Base-by-base conservation (phyloP, 2,113 vertebrate genomes). In the Phalacrocorax carbo region DNA sequence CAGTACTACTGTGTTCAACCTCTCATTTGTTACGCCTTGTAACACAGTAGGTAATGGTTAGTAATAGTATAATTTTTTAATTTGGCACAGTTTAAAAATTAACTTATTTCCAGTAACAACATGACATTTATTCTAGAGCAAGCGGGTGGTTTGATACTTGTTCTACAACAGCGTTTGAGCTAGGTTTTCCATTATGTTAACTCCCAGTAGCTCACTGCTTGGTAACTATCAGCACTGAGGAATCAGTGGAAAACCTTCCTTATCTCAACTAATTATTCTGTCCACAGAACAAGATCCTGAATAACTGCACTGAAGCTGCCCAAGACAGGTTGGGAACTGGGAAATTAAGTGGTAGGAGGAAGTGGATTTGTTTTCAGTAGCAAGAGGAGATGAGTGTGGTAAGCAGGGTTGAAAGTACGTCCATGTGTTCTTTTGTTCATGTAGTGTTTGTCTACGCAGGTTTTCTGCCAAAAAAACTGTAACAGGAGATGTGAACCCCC, bases 251-350 rank as follows among this genome's bases (percentile, higher is more conserved):
- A 75, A 90, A 60, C 49, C 68, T 38, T 60, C 61, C 83, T 96
- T 93, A 79, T 72, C 78, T 97, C 84, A 61, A 57, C 34, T 80
- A 61, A 86, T 86, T 90, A 78, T 93, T 93, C 72, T 94, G 60
- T 92, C 85, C 78, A 83, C 66, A 93, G 87, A 96, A 62, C 93
- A 90, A 93, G 93, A 91, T 92, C 93, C 88, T 80, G 86, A 95
- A 40, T 89, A 91, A 82, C 78, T 88, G 42, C 91, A 85, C 66
- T 62, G 84, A 70, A 93, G 64, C 70, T 80, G 73, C 76, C 49
- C 86, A 70, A 32, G 89, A 62, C 78, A 94, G 62, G 36, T 77
- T 79, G 25, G 93, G 73, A 94, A 8, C 65, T 82, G 83, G 84
- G 70, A 82, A 79, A 66, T 71, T 95, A 51, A 72, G 78, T 86